Percentiles rank a stretch among this genome's conserved stretches.
Conservation (phyloP, 2,797 vertebrate species). For the Ciconia nigra region DNA sequence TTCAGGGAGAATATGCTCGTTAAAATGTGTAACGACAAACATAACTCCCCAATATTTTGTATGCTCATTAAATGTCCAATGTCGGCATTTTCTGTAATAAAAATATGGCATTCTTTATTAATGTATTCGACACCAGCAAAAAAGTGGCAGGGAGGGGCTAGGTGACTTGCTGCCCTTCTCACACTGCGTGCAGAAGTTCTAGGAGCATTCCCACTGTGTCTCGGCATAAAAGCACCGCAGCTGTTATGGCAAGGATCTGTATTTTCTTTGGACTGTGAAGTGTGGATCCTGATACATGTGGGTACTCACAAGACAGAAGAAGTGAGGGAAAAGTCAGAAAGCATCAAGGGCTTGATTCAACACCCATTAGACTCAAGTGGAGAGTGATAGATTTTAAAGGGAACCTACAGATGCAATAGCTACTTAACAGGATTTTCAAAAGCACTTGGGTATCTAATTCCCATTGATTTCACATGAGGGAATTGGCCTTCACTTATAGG, state of each 20-base stretch:
- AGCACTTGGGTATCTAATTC: not conserved
- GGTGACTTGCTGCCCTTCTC: not conserved
- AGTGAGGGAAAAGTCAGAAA: not conserved
- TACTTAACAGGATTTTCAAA: not conserved
- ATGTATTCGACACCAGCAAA: not conserved
- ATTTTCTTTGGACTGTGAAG: not conserved
- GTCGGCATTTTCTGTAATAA: not conserved
- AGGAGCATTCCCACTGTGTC: accelerated
- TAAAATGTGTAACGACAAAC: constrained; percentile 42
- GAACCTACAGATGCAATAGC: not conserved
- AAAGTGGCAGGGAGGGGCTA: not conserved
- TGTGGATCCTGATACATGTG: accelerated
- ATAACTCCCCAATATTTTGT: not conserved
- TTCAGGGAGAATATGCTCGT: not conserved
- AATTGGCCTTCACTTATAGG: not conserved
- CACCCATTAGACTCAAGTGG: not conserved
- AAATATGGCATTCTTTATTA: not conserved
- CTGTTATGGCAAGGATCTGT: accelerated
- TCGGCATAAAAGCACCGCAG: not conserved
- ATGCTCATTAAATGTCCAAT: constrained; percentile 8
- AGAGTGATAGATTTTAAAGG: not conserved
- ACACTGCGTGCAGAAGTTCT: accelerated
- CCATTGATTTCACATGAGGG: not conserved
- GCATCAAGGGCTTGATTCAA: not conserved
- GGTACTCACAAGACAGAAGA: not conserved